phyloP scores from a whole-genome alignment of 2,888 invertebrate genomes.

The Dugesia japonica region DNA sequence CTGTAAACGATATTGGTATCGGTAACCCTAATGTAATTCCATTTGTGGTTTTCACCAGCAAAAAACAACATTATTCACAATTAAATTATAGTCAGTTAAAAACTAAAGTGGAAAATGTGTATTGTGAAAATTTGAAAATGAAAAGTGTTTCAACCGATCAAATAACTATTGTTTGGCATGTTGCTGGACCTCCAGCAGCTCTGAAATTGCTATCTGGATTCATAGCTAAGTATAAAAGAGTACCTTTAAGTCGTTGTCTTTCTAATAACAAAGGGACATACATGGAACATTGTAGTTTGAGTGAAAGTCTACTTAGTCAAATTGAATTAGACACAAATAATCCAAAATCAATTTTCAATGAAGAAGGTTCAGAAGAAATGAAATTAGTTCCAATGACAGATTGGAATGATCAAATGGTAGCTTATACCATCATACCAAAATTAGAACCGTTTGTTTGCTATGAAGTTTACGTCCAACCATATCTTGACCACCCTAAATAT shows the following conservation, averaged over 20 bases:
- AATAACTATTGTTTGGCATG: constrained; percentile 29
- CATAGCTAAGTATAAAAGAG: constrained; percentile 23
- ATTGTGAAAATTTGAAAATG: constrained; percentile 12
- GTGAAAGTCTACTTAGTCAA: constrained; percentile 17
- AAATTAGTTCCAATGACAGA: constrained; percentile 21
- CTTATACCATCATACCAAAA: constrained; percentile 26
- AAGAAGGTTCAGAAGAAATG: constrained; percentile 11
- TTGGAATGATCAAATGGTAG: constrained; percentile 25
- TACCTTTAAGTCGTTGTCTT: constrained; percentile 24
- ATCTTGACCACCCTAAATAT: background rate
- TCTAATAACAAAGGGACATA: background rate
- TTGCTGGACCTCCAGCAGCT: background rate
- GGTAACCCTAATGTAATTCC: constrained; percentile 24
- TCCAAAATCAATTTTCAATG: background rate
- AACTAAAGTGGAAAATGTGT: constrained; percentile 21
- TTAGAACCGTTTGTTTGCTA: constrained; percentile 33
- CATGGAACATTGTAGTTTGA: constrained; percentile 25
- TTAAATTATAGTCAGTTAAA: constrained; percentile 2
- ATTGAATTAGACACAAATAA: constrained; percentile 20
- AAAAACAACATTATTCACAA: constrained; percentile 2
- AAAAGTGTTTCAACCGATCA: constrained; percentile 27
- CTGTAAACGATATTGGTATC: constrained; percentile 21
- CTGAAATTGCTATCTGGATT: constrained; percentile 27
- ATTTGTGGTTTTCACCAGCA: constrained; percentile 24
- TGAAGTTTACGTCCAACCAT: constrained; percentile 29